Conservation (phyloP, 1,140 invertebrate species). For the Nebria ingens region DNA sequence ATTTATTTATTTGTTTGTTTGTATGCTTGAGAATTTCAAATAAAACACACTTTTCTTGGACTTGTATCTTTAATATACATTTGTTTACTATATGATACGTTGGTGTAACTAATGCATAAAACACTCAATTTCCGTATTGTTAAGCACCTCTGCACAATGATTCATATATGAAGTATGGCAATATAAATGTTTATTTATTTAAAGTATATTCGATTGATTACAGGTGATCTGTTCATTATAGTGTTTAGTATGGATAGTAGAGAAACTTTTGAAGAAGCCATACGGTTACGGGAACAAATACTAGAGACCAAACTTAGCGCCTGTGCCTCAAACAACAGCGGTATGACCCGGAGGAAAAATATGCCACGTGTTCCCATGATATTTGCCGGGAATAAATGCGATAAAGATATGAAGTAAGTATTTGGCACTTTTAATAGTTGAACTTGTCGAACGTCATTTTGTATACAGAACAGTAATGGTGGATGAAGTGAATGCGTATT, state of each 20-base stretch:
- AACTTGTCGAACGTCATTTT: slow-evolving; percentile 4
- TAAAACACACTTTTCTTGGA: no score
- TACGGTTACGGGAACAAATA: slow-evolving; percentile 69
- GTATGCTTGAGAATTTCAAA: no score
- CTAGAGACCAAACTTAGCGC: slow-evolving; percentile 66
- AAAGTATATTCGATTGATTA: no score
- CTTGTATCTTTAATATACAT: no score
- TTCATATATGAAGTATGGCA: no score
- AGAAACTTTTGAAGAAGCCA: slow-evolving; percentile 78
- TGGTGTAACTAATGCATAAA: no score
- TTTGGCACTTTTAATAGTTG: slow-evolving; percentile 11
- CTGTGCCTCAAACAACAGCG: slow-evolving; percentile 36
- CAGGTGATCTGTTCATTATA: slow-evolving; percentile 76
- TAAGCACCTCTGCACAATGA: no score
- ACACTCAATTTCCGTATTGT: no score
- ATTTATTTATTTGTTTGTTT: no score
- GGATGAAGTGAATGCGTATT: slow-evolving; percentile 59
- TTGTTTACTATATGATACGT: no score
- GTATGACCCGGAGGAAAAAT: slow-evolving; percentile 44
- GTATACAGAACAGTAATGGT: slow-evolving; percentile 50
- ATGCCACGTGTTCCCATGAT: slow-evolving; percentile 65
- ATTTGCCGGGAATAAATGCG: slow-evolving; percentile 73
- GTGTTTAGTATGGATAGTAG: slow-evolving; percentile 75
- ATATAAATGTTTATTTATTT: no score
- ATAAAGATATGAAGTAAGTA: slow-evolving; percentile 56